Base-by-base conservation (phyloP, 2,888 invertebrate genomes). In the Agrochola circellaris region DNA sequence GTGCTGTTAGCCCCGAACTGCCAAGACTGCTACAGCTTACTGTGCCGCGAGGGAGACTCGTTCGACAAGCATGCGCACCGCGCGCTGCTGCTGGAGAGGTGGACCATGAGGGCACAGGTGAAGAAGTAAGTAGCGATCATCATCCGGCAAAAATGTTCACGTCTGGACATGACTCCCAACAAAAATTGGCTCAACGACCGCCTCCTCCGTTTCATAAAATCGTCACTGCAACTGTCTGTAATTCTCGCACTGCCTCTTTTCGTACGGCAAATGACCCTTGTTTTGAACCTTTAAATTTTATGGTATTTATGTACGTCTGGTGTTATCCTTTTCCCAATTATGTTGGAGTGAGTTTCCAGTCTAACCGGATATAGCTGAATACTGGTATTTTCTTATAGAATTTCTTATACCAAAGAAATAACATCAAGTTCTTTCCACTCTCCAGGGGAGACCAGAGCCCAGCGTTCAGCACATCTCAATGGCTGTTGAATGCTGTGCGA, bases 401-500 rank as follows among this genome's bases (percentile, higher is more conserved):
- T 23, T 51, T 51, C 51, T n/a, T 11, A n/a, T n/a, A n/a, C 17
- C 17, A 60, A 30, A 60, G 17, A 9, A 20, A 60, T 38, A 48
- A 51, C 26, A 30, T 26, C 9, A 60, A 0, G 17, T 15, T 8
- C 0, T 23, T 34, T 45, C 17, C 1, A 15, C 11, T 23, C 94
- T 94, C 23, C 93, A 97, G 97, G 88, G 92, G 93, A 71, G 95
- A 95, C 75, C 96, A 96, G 80, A 88, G 94, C 65, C 93, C 96
- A 20, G 91, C 95, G 26, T 93, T 93, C 82, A 96, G 97, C 87
- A 97, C 97, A 74, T 93, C 97, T 48, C 98, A 98, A 90, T 98
- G 98, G 94, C 97, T 99, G 88, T 97, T 99, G 92, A 99, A 99
- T 95, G 99, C 99, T 70, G 98, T 99, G 68, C 97, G 99, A 83